Evolutionary conservation across 2,888 invertebrate genomes (phyloP), one percentile per base, ranked within the genome.

Genomic region (Cosmopolites sordidus): DNA sequence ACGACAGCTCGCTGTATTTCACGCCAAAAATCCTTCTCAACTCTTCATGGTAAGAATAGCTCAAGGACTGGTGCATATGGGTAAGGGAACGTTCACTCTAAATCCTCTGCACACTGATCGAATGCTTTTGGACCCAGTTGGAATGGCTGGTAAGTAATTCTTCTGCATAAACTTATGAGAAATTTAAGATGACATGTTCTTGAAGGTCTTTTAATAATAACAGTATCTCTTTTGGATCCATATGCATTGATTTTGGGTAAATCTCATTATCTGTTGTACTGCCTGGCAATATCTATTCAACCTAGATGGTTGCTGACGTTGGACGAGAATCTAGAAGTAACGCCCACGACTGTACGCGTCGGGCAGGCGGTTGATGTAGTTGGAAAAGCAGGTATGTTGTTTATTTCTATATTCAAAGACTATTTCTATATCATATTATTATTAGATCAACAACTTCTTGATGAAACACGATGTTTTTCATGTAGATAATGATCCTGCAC

Each of bases 351-450:
- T 39, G 96, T 98, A 1, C 83, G 92, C 58, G 91, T 92, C 11
- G 92, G 92, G 64, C 86, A 90, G 83, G 98, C 98, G 22, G 96
- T 99, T 4, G 99, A 99, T 77, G 92, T 95, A 4, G 97, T 99
- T 15, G 99, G 98, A 1, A 98, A 99, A 75, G 99, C 99, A 0
- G 99, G 59, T 57, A 58, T 22, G n/a, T n/a, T n/a, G n/a, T n/a
- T n/a, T n/a, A n/a, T n/a, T n/a, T n/a, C n/a, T n/a, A n/a, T n/a
- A n/a, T n/a, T n/a, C n/a, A n/a, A n/a, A n/a, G n/a, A n/a, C n/a
- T n/a, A n/a, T n/a, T n/a, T n/a, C n/a, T n/a, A n/a, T n/a, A n/a
- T n/a, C n/a, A n/a, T n/a, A n/a, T n/a, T n/a, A n/a, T n/a, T n/a
- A n/a, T n/a, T n/a, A n/a, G n/a, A n/a, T n/a, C n/a, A n/a, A n/a